These are phyloP conservation scores for Centruroides sculpturatus DNA, from an alignment of 1,140 invertebrate species.

Conservation along the genomic window DNA sequence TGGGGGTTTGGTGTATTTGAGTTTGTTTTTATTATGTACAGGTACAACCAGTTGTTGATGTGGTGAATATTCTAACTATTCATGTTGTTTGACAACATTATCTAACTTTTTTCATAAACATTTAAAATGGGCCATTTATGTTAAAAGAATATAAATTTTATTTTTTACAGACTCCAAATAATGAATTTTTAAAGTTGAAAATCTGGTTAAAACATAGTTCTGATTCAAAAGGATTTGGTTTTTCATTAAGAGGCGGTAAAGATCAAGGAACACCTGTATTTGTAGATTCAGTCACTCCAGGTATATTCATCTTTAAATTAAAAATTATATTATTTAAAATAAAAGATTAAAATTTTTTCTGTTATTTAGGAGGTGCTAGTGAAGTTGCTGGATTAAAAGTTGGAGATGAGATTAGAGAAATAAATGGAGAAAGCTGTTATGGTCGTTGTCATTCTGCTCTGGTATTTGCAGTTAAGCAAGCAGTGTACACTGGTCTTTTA, in stretches of 20 bases:
- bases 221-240: constrained; percentile 6
- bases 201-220: too few species aligned
- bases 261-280: constrained; percentile 6
- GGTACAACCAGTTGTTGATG: too few species aligned
- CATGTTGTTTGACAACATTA: too few species aligned
- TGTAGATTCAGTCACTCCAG: constrained; percentile 2
- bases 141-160: too few species aligned
- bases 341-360: background rate
- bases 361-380: constrained; percentile 5
- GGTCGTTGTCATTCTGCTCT: constrained; percentile 6
- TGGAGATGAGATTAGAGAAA: constrained; percentile 7
- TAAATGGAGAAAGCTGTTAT: constrained; percentile 9
- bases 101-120: too few species aligned
- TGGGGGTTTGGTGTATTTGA: too few species aligned
- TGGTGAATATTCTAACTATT: too few species aligned
- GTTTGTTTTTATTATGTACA: too few species aligned
- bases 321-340: background rate
- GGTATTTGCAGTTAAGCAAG: constrained; percentile 9
- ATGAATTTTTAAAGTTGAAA: too few species aligned
- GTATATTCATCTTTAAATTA: constrained; percentile 1
- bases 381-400: constrained; percentile 7
- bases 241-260: constrained; percentile 8
- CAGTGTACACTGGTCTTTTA: background rate
- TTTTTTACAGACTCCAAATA: too few species aligned
- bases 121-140: too few species aligned